Evolutionary conservation across 2,797 vertebrate species (phyloP).

Genomic region (Podarcis lilfordi): DNA sequence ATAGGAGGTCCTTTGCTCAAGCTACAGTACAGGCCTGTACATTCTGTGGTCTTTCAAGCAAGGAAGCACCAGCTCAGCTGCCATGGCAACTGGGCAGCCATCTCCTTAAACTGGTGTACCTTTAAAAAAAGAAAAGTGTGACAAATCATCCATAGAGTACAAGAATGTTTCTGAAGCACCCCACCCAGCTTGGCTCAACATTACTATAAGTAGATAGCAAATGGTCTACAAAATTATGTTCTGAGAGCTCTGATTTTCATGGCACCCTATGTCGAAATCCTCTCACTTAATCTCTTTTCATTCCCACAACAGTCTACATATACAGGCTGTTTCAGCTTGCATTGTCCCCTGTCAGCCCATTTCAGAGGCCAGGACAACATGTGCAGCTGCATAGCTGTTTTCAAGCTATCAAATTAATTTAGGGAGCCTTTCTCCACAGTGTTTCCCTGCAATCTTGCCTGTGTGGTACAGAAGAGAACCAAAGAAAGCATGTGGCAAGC

Average conservation of each 20-base stretch:
- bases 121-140: background rate
- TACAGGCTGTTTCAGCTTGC: background rate
- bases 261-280: background rate
- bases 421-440: background rate
- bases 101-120: background rate
- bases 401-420: background rate
- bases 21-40: background rate
- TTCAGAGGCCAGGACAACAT: background rate
- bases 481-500: background rate
- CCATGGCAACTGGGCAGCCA: background rate
- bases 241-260: background rate
- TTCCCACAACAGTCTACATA: background rate
- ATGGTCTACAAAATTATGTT: background rate
- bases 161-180: background rate
- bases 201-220: background rate
- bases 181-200: background rate
- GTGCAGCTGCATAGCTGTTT: background rate
- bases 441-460: background rate
- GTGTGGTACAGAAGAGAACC: background rate
- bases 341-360: background rate
- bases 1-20: background rate
- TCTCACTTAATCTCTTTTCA: background rate
- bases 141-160: background rate
- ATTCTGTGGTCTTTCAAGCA: background rate
- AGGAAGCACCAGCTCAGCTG: no score